Evolutionary conservation across 1,140 invertebrate genomes (phyloP), one percentile per base, ranked within the genome.

Genomic region (Diabrotica undecimpunctata): DNA sequence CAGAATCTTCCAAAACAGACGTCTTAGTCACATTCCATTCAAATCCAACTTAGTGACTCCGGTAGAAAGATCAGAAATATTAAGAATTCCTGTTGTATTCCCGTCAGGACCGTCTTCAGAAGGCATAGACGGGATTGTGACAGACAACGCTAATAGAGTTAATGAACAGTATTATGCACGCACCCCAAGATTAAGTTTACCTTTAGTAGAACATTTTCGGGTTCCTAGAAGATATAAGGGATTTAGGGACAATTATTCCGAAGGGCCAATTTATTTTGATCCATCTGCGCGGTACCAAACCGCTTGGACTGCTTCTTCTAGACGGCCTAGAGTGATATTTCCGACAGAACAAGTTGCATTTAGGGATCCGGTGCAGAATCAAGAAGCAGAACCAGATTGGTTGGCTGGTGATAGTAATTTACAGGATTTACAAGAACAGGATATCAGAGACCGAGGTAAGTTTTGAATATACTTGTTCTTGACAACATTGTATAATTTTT

Each of bases 261-360:
- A 51, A 37, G 68, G 65, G 10, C 68, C 66, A 55, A 58, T 69
- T 7, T 72, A 68, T 59, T 74, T 67, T 56, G 70, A 74, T 53
- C 71, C 71, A 11, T 71, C 71, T 12, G 64, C 71, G 0, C 52
- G 72, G 10, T 70, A 62, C 51, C 72, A 72, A 35, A 54, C 53
- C 13, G 67, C 67, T 51, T 74, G 74, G 74, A 62, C 64, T 51
- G 71, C 70, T n/a, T 64, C 64, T 51, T 72, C 70, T n/a, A 73
- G 77, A 62, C 65, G 75, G 56, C 78, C 78, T 0, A 64, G 77
- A 54, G 78, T 79, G 5, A 79, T 79, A 54, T 79, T 79, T 67
- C 78, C 78, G 10, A 75, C 76, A 39, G 78, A 79, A 70, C 59
- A 77, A 62, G 76, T 79, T 7, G 70, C 74, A 2, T 79, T 79